Conservation (phyloP, 2,797 vertebrate species). For the Typhlichthys eigenmanni region DNA sequence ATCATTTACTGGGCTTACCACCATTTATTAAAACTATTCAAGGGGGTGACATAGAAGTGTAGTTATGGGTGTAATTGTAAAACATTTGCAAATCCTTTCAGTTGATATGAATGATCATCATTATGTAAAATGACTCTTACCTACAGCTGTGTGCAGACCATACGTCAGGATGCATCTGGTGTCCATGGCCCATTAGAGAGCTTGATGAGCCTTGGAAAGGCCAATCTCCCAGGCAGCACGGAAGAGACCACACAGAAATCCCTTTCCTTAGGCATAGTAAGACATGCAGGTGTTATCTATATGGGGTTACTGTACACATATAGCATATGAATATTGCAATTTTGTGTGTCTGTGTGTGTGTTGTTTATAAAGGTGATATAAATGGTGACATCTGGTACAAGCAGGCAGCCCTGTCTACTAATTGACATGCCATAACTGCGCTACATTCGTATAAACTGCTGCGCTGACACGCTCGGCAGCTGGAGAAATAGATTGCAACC, state of each 20-base stretch:
- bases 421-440: slow-evolving; percentile 40
- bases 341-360: slow-evolving; percentile 31
- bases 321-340: slow-evolving; percentile 21
- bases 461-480: slow-evolving; percentile 37
- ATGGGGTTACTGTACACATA: too few species aligned
- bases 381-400: slow-evolving; percentile 55
- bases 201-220: slow-evolving; percentile 69
- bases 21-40: slow-evolving; percentile 5
- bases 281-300: too few species aligned
- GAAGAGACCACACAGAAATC: slow-evolving; percentile 30
- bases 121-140: slow-evolving; percentile 51
- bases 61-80: slow-evolving; percentile 24
- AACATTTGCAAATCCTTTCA: slow-evolving; percentile 43
- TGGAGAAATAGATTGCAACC: slow-evolving; percentile 45
- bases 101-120: slow-evolving; percentile 34
- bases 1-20: slow-evolving; percentile 5
- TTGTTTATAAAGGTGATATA: slow-evolving; percentile 33
- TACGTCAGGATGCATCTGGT: slow-evolving; percentile 53
- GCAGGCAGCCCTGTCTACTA: slow-evolving; percentile 40
- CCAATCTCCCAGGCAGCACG: slow-evolving; percentile 55
- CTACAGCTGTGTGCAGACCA: slow-evolving; percentile 38
- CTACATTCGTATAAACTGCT: slow-evolving; percentile 35
- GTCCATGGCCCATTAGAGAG: slow-evolving; percentile 61
- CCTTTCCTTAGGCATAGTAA: slow-evolving; percentile 2
- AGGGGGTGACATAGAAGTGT: slow-evolving; percentile 3